Base-by-base conservation (phyloP, 2,888 invertebrate genomes). In the Elgonia sp. region DNA sequence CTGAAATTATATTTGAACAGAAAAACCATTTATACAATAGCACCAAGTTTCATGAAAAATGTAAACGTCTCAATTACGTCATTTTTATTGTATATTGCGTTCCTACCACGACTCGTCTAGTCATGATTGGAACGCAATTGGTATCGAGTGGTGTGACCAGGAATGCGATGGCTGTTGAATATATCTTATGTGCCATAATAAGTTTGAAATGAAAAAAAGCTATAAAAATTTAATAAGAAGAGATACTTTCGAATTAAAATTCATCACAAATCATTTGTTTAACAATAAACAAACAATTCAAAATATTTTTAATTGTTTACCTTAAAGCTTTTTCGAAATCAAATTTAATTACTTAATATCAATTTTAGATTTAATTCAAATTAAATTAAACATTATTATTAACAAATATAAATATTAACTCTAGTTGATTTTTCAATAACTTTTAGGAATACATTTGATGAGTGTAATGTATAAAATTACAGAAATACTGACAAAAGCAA, bases 101-200 rank as follows among this genome's bases (percentile, higher is more conserved):
- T 75, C 69, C 73, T 57, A 55, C 16, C 62, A 75, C 60, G 85
- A 69, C 65, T 67, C 57, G 40, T 50, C 60, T 69, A 80, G 80
- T 63, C 72, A 85, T 73, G 80, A 85, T 80, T 73, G 85, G 85
- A 85, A 85, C 85, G 85, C 85, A 73, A 85, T 80, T 84, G 72
- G 63, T 77, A 84, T 84, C 60, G 73, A 46, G 50, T 62, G 70
- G 85, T 85, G 79, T 73, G 65, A 80, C 65, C 73, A 80, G 80
- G 85, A 85, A 85, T 85, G 72, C 79, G 16, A n/a, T 39, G 50
- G 50, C 29, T 73, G 69, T 67, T 63, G 65, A 79, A 73, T 84
- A 79, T 80, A 62, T 53, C 65, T 40, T 40, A 50, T 50, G 29
- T n/a, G 42, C 21, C 39, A 65, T 72, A 50, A 84, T 77, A 83